phyloP scores from a whole-genome alignment of 2,797 vertebrate species.

The Phylloscopus collybita region DNA sequence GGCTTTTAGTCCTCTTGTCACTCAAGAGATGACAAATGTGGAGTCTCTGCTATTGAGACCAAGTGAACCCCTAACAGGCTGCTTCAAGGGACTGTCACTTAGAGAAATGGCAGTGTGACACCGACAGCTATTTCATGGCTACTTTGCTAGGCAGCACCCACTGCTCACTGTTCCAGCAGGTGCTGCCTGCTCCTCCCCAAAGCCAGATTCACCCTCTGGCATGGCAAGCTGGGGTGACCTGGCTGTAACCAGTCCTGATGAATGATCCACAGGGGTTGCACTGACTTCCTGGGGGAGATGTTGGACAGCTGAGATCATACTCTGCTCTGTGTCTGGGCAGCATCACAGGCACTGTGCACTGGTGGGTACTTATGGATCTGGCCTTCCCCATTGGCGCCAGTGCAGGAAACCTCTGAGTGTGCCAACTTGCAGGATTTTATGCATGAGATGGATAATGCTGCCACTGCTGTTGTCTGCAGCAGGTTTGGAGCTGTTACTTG shows the following conservation, averaged over 20 bases:
- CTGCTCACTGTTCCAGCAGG: not conserved
- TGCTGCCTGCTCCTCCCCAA: not conserved
- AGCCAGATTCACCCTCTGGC: not conserved
- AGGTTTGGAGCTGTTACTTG: not conserved
- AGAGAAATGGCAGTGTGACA: not conserved
- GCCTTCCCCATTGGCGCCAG: fast-evolving
- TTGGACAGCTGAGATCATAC: not conserved
- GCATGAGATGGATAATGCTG: not conserved
- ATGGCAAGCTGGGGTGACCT: not conserved
- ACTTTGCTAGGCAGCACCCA: not conserved
- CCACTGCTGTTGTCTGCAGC: not conserved
- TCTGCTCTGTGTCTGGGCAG: not conserved
- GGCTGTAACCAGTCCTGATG: not conserved
- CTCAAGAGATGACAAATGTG: not conserved
- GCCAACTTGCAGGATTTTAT: not conserved
- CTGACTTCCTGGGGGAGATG: not conserved
- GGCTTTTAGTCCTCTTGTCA: not conserved
- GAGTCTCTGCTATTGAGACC: not conserved
- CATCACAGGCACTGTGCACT: not conserved
- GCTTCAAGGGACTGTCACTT: not conserved
- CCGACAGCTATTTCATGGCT: not conserved
- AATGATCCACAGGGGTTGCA: not conserved
- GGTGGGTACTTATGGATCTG: fast-evolving
- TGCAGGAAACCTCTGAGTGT: not conserved
- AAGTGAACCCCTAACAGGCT: not conserved